Evolutionary conservation across 2,888 invertebrate species (phyloP), one percentile per base, ranked within the genome.

Genomic region (Autographa gamma): DNA sequence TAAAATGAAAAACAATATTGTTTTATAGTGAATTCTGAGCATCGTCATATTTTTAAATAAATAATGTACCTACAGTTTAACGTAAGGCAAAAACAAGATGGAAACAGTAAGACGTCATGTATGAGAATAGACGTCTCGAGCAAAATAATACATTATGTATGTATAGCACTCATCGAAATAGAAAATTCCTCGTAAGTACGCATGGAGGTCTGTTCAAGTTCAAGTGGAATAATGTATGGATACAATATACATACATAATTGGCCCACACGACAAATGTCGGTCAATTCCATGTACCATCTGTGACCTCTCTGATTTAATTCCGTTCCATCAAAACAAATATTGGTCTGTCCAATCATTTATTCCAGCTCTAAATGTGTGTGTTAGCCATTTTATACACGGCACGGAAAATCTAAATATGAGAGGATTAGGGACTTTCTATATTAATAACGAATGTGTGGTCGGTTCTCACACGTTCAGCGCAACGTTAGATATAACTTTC

Each of bases 311-410:
- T 43, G 41, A 31, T 63, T 62, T 79, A 60, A 74, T 67, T 65
- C 66, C 59, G 59, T 34, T 13, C 32, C 63, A 48, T 41, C 9
- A 32, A 58, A 5, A 31, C 71, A 65, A 67, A 77, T 59, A 76
- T 66, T 64, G 66, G 38, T 58, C 41, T n/a, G 59, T 32, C 59
- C 63, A 31, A 43, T 65, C 54, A 66, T 76, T 63, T 75, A 43
- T 59, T 54, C 52, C 43, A 13, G 76, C 60, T 58, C 56, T 25
- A 48, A 62, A 52, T 77, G 62, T 77, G 71, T 74, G 71, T 41
- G 31, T 34, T 60, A 38, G 31, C 66, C 34, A 68, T 65, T 76
- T 64, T 7, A 56, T n/a, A 31, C 14, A 56, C 60, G 43, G 58
- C 54, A 59, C 19, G 16, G 4, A 52, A 48, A 32, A 58, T 64